Base-by-base conservation (phyloP, 1,140 invertebrate genomes). In the Brachionus calyciflorus region DNA sequence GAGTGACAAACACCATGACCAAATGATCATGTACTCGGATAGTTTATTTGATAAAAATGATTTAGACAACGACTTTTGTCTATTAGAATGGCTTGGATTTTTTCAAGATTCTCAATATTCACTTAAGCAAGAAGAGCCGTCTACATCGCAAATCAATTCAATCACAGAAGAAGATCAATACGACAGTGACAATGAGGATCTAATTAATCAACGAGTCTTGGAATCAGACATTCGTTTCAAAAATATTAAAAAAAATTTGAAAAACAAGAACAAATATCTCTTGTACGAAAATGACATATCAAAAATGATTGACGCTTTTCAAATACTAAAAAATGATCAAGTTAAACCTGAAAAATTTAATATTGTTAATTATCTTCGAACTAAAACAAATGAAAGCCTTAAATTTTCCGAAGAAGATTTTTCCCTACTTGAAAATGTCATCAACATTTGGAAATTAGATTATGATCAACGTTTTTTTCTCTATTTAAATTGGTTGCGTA, bases 1-100 rank as follows among this genome's bases (percentile, higher is more conserved):
- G 19, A 0, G 12, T 3, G 53, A 57, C 12, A 57, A 10, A n/a
- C 53, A 57, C 14, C n/a, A 6, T 3, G 24, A 57, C 0, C 53
- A 57, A 33, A n/a, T 57, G n/a, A 33, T 14, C 9, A 5, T 28
- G n/a, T 57, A 28, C 1, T 57, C 53, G 12, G 53, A 57, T 30
- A 14, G 53, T 10, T 10, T 28, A 14, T 30, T 57, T 57, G 6
- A 7, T 17, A 9, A n/a, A 12, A 57, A 57, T 57, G 53, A 57
- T 26, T 57, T 57, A 26, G 2, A 57, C 30, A 26, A 57, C 6
- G 57, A 63, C 24, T 63, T 40, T 63, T 40, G n/a, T 10, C 40
- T 63, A n/a, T 33, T 63, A 7, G 57, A 63, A 40, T 63, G 57
- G 57, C 21, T 63, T 3, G 57, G 57, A 17, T 63, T 63, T 63